Conservation (phyloP, 2,113 vertebrate genomes). For the Noturus placidus region DNA sequence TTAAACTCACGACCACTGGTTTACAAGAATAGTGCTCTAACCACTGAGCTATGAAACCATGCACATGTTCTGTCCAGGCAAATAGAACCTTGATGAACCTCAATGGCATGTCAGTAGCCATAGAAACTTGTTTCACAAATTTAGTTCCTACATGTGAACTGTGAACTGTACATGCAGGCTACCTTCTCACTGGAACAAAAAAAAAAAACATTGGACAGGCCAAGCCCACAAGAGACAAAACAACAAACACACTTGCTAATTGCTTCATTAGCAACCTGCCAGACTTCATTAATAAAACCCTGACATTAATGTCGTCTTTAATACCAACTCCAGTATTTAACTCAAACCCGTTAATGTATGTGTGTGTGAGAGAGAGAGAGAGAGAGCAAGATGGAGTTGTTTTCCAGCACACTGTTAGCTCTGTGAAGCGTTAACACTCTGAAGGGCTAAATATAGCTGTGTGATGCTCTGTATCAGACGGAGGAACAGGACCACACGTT, state of each 20-base stretch:
- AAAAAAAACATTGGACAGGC: no score
- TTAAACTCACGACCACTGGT: neutral
- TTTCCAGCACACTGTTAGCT: slow-evolving; percentile 12
- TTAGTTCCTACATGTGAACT: no score
- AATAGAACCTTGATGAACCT: no score
- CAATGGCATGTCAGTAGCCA: no score
- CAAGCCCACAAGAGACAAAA: neutral
- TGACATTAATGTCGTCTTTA: neutral
- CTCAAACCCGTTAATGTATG: neutral
- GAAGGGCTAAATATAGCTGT: slow-evolving; percentile 35
- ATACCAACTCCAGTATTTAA: neutral
- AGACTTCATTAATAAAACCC: neutral
- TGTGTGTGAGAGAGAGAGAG: slow-evolving; percentile 1
- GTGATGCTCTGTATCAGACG: neutral
- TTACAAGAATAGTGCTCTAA: no score
- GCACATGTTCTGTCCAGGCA: no score
- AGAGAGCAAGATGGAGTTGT: neutral
- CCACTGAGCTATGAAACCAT: no score
- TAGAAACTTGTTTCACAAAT: no score
- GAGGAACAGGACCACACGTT: neutral
- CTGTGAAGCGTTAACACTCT: slow-evolving; percentile 20
- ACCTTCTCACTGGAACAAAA: no score
- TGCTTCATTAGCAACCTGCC: neutral
- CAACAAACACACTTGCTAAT: neutral
- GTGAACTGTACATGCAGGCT: no score